A percentile compares a stretch with the other conserved stretches of the same genome.
phyloP scores from a whole-genome alignment of 2,113 vertebrate genomes.

The Regulus satrapa region DNA sequence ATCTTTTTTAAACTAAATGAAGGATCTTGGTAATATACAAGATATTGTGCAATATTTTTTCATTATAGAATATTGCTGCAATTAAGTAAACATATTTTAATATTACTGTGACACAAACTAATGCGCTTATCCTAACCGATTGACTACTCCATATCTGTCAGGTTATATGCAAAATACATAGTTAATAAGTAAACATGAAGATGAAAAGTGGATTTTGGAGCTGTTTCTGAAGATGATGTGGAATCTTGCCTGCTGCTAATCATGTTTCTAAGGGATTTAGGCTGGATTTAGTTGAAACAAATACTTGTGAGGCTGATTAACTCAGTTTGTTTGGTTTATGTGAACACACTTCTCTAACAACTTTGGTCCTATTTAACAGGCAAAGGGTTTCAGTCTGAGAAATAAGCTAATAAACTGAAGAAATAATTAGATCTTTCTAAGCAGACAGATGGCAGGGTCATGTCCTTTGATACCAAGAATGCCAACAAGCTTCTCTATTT shows the following conservation, averaged over 20 bases:
- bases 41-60: background rate
- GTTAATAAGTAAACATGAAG: background rate
- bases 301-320: background rate
- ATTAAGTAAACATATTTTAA: background rate
- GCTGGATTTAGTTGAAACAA: background rate
- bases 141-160: background rate
- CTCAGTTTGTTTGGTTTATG: background rate
- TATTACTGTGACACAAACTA: background rate
- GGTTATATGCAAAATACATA: background rate
- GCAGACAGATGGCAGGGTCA: background rate
- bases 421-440: slow-evolving; percentile 18
- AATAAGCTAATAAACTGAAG: slow-evolving; percentile 22
- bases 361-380: background rate
- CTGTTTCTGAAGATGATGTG: background rate
- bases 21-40: background rate
- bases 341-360: background rate
- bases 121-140: background rate
- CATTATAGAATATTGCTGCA: background rate
- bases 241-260: background rate
- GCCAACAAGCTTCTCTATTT: background rate
- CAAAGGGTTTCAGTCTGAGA: background rate
- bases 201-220: background rate
- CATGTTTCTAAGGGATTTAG: background rate
- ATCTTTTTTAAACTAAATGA: background rate
- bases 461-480: background rate